phyloP scores from a whole-genome alignment of 2,797 vertebrate genomes.

The Otolemur crassicaudatus region DNA sequence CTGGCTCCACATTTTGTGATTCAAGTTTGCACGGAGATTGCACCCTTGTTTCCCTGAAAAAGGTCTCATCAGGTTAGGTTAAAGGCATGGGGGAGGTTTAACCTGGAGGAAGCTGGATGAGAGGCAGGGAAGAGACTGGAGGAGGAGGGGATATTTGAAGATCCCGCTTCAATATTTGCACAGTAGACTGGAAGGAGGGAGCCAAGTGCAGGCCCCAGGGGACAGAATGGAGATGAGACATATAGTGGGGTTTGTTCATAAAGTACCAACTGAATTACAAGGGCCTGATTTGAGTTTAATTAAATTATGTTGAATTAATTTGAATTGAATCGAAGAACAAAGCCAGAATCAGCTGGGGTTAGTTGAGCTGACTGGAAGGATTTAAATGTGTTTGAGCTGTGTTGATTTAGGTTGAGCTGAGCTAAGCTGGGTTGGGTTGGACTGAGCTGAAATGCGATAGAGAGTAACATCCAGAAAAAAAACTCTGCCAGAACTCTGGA shows the following conservation, averaged over 20 bases:
- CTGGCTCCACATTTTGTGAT: slow-evolving; percentile 47
- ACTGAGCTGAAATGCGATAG: not conserved
- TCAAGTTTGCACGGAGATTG: slow-evolving; percentile 37
- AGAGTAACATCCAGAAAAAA: not conserved
- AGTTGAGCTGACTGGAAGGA: not conserved
- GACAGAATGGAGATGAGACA: not conserved
- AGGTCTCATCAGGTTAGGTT: slow-evolving; percentile 51
- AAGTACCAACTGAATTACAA: not conserved
- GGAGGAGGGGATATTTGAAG: not conserved
- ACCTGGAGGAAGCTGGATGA: not conserved
- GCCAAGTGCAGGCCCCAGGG: fast-evolving
- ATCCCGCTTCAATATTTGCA: not conserved
- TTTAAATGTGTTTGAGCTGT: not conserved
- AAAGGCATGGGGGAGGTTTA: slow-evolving; percentile 29
- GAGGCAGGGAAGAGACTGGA: not conserved
- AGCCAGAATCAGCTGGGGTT: not conserved
- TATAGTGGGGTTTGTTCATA: not conserved
- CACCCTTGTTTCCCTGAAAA: slow-evolving; percentile 65
- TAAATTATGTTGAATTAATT: not conserved
- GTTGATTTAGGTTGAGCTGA: not conserved
- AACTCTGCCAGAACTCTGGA: not conserved
- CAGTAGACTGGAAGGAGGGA: not conserved
- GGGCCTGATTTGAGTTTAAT: not conserved
- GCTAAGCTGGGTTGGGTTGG: not conserved
- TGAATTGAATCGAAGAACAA: not conserved